Evolutionary conservation across 1,140 invertebrate species (phyloP).

Genomic region (Piezodorus guildinii): DNA sequence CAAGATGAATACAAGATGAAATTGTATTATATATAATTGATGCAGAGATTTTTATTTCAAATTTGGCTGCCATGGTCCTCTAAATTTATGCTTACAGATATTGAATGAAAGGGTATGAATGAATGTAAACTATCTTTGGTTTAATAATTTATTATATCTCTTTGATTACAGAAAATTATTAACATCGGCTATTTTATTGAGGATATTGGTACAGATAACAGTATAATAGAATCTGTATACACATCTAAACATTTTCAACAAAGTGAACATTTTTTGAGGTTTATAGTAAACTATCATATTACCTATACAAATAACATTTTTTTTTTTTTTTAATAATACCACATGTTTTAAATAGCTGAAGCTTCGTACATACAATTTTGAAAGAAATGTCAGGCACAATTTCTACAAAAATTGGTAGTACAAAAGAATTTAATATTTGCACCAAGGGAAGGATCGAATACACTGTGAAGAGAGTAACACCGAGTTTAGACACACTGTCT

Average conservation of each 20-base stretch:
- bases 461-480: neutral
- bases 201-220: conserved; percentile 17
- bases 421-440: neutral
- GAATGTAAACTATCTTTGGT: too few species aligned
- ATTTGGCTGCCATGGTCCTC: too few species aligned
- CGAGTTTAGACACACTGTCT: too few species aligned
- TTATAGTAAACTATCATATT: neutral
- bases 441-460: neutral
- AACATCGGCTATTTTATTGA: conserved; percentile 5
- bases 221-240: conserved; percentile 18
- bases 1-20: too few species aligned
- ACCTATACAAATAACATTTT: neutral
- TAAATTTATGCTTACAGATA: too few species aligned
- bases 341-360: neutral
- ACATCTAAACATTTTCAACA: conserved; percentile 20
- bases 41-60: too few species aligned
- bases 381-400: conserved; percentile 12
- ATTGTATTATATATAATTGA: too few species aligned
- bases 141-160: conserved; percentile 2
- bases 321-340: neutral
- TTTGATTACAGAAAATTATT: conserved; percentile 20
- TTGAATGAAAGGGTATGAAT: too few species aligned
- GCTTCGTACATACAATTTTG: neutral
- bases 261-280: conserved; percentile 11
- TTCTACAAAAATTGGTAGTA: conserved; percentile 11